Conservation (phyloP, 2,113 vertebrate genomes). For the Pomatostomus ruficeps region DNA sequence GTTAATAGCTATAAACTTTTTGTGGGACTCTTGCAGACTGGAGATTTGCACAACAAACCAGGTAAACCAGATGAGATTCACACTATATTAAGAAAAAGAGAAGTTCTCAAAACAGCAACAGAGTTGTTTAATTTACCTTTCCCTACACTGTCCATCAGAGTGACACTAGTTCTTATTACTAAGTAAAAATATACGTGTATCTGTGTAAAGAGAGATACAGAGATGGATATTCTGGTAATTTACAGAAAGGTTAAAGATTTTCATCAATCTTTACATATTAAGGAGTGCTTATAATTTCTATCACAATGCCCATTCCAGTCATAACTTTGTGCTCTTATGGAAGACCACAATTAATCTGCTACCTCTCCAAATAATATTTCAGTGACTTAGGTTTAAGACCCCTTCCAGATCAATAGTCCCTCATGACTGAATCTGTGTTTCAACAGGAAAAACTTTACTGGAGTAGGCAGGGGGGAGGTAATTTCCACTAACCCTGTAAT, state of each 20-base stretch:
- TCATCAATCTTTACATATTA: background rate
- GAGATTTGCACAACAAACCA: background rate
- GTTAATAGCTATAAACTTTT: background rate
- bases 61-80: background rate
- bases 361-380: background rate
- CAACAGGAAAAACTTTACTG: background rate
- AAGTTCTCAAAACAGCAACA: background rate
- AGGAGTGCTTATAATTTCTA: background rate
- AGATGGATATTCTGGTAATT: background rate
- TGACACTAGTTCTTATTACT: background rate
- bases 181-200: background rate
- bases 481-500: background rate
- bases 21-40: background rate
- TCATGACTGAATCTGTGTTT: background rate
- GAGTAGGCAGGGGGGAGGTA: accelerated
- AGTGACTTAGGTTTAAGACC: background rate
- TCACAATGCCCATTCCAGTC: background rate
- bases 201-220: background rate
- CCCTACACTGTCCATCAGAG: background rate
- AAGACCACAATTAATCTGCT: background rate
- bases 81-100: background rate
- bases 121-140: background rate
- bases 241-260: background rate
- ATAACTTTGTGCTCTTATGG: background rate
- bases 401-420: background rate